Conservation (phyloP, 1,140 invertebrate species). For the Drosophila parvula region DNA sequence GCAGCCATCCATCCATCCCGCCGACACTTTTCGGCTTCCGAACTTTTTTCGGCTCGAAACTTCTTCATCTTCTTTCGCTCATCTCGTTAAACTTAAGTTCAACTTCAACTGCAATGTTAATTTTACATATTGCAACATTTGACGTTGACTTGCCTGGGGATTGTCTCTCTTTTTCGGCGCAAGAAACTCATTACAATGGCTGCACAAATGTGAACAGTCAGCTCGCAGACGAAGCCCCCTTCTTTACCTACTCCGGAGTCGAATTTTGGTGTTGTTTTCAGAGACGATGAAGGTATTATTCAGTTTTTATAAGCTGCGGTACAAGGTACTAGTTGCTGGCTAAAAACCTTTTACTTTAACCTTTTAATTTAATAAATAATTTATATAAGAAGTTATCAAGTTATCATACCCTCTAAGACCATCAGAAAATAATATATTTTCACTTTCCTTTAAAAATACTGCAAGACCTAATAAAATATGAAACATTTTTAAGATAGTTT, state of each 20-base stretch:
- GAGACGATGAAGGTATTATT: conserved; percentile 2
- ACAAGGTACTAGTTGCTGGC: background rate
- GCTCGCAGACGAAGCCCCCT: conserved; percentile 10
- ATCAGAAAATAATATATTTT: no score
- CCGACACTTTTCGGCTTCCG: conserved; percentile 31
- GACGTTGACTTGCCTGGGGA: conserved; percentile 41
- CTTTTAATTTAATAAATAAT: background rate
- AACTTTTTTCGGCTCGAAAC: conserved; percentile 23
- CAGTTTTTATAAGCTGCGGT: background rate
- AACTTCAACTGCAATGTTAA: conserved; percentile 44
- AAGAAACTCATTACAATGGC: conserved; percentile 75
- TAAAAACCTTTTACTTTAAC: no score
- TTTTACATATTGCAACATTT: conserved; percentile 78
- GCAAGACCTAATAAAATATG: no score
- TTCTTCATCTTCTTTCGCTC: conserved; percentile 14
- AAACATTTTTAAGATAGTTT: no score
- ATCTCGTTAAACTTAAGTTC: background rate
- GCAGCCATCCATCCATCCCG: conserved; percentile 15
- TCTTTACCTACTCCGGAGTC: background rate
- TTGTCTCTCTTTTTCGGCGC: conserved; percentile 24
- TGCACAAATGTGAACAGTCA: conserved; percentile 75
- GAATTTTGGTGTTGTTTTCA: conserved; percentile 43
- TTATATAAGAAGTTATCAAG: no score
- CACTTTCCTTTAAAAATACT: no score
- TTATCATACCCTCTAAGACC: no score